phyloP scores from a whole-genome alignment of 2,797 vertebrate species.

The Hirundo rustica region DNA sequence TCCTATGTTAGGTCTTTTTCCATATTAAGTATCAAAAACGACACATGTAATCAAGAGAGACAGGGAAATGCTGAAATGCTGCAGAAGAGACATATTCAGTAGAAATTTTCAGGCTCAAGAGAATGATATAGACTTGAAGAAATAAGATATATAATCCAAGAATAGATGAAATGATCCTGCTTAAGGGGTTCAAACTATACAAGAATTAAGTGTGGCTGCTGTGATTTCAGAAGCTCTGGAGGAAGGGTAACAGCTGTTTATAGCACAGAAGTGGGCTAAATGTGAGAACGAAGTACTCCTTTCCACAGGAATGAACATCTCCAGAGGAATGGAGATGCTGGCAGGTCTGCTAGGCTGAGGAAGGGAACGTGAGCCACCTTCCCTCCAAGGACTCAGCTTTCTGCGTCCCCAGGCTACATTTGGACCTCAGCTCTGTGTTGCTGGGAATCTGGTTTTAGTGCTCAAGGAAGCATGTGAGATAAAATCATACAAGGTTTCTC shows the following conservation, averaged over 20 bases:
- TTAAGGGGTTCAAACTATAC: not conserved
- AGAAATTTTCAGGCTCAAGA: not conserved
- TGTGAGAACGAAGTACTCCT: not conserved
- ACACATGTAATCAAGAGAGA: not conserved
- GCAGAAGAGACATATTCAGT: not conserved
- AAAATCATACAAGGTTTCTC: not conserved
- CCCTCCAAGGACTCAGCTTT: not conserved
- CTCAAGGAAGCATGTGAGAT: not conserved
- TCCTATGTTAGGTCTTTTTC: not conserved
- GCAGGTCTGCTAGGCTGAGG: not conserved
- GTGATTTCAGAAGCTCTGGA: not conserved
- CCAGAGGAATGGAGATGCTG: not conserved
- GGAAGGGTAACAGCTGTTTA: not conserved
- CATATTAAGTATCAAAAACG: not conserved
- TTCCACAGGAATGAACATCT: not conserved
- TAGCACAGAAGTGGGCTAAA: not conserved
- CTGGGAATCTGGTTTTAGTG: not conserved
- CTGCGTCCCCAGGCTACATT: not conserved
- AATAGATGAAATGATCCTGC: not conserved
- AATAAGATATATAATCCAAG: not conserved
- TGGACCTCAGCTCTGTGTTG: not conserved
- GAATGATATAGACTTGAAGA: not conserved
- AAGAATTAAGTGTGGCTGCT: not conserved
- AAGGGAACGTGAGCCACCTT: not conserved
- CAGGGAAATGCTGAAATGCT: not conserved